Percentiles rank a stretch among this genome's conserved stretches.
Conservation (phyloP, 2,113 vertebrate genomes). For the Hystrix cristata region DNA sequence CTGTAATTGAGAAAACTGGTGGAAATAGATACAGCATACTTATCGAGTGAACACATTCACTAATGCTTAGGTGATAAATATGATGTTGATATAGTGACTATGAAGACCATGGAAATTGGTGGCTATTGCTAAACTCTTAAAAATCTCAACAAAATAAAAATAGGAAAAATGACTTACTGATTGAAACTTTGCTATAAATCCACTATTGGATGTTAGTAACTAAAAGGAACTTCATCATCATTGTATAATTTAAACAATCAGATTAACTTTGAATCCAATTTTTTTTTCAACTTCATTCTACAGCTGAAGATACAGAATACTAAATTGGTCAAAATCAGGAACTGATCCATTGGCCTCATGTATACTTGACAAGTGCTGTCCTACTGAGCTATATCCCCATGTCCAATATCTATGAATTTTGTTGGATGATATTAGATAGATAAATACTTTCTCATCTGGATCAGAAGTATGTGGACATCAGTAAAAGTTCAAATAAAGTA, state of each 20-base stretch:
- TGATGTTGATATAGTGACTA: neutral
- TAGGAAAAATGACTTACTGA: neutral
- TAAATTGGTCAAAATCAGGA: neutral
- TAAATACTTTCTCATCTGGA: neutral
- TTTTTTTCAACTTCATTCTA: neutral
- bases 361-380: neutral
- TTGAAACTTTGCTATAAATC: neutral
- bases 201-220: neutral
- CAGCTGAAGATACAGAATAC: neutral
- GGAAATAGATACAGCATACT: neutral
- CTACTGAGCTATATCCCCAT: neutral
- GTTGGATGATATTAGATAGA: neutral
- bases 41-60: neutral
- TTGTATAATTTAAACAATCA: neutral
- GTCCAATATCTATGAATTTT: neutral
- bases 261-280: neutral
- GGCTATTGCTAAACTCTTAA: neutral
- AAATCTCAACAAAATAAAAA: neutral
- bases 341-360: neutral
- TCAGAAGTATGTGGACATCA: neutral
- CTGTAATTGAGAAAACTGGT: neutral
- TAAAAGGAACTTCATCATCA: neutral
- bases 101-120: neutral
- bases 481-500: neutral
- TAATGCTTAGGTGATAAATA: neutral